Conservation (phyloP, 2,797 vertebrate genomes). For the Meda fulgida region DNA sequence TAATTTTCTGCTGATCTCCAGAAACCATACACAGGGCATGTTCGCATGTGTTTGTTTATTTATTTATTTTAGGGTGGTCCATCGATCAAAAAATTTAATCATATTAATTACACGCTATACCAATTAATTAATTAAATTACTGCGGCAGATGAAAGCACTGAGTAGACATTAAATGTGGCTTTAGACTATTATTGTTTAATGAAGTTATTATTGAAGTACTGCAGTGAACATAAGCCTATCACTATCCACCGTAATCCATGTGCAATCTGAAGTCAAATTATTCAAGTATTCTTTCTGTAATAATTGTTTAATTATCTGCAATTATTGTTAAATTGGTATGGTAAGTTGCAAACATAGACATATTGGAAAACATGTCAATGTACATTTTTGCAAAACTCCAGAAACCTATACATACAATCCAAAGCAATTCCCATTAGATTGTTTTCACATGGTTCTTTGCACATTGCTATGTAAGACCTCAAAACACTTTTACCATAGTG, state of each 20-base stretch:
- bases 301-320: too few species aligned
- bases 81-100: background rate
- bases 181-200: background rate
- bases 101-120: background rate
- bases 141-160: background rate
- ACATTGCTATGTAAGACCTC: background rate
- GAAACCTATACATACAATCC: background rate
- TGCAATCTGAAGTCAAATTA: background rate
- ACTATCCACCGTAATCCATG: background rate
- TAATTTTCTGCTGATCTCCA: conserved; percentile 57
- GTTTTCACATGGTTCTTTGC: background rate
- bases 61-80: conserved; percentile 1
- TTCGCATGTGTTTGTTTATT: conserved; percentile 4
- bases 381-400: background rate
- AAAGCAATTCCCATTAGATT: background rate
- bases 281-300: background rate
- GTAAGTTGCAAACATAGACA: background rate
- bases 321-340: background rate
- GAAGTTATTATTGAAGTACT: background rate
- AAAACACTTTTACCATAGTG: background rate
- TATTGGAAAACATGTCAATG: background rate
- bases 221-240: background rate
- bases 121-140: background rate
- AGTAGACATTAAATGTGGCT: background rate
- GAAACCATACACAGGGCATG: conserved; percentile 37